phyloP scores from a whole-genome alignment of 2,113 vertebrate species.

The Lamprotornis superbus region DNA sequence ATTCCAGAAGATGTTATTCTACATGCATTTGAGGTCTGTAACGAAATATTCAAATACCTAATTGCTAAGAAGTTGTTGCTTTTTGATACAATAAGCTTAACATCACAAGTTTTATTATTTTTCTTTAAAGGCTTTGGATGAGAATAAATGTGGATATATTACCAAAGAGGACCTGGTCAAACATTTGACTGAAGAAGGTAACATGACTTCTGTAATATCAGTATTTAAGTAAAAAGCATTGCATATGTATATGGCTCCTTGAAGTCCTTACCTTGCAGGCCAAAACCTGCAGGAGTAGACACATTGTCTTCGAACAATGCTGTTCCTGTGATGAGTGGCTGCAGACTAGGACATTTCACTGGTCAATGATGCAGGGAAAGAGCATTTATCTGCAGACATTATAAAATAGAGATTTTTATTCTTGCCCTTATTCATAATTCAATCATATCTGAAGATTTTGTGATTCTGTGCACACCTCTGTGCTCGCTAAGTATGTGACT shows the following conservation, averaged over 20 bases:
- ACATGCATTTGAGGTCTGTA: slow-evolving; percentile 89
- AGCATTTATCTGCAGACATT: background rate
- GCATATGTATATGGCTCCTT: background rate
- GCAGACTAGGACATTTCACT: background rate
- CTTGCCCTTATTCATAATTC: background rate
- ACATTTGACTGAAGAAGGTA: slow-evolving; percentile 91
- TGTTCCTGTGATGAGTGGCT: background rate
- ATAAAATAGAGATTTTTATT: background rate
- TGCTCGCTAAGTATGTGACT: background rate
- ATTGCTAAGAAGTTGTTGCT: background rate
- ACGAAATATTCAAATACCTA: background rate
- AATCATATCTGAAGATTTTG: background rate
- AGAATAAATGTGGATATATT: slow-evolving; percentile 82
- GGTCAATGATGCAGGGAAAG: background rate
- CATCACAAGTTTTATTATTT: background rate
- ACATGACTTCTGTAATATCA: background rate
- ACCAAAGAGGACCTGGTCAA: slow-evolving; percentile 83
- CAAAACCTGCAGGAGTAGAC: background rate
- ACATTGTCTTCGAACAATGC: background rate
- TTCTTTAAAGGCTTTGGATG: slow-evolving; percentile 84
- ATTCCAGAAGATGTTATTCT: slow-evolving; percentile 85
- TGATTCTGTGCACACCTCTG: background rate
- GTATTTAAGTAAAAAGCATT: slow-evolving; percentile 1
- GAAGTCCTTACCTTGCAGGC: background rate
- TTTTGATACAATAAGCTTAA: background rate